Evolutionary conservation across 2,797 vertebrate species (phyloP).

Genomic region (Chelon auratus): DNA sequence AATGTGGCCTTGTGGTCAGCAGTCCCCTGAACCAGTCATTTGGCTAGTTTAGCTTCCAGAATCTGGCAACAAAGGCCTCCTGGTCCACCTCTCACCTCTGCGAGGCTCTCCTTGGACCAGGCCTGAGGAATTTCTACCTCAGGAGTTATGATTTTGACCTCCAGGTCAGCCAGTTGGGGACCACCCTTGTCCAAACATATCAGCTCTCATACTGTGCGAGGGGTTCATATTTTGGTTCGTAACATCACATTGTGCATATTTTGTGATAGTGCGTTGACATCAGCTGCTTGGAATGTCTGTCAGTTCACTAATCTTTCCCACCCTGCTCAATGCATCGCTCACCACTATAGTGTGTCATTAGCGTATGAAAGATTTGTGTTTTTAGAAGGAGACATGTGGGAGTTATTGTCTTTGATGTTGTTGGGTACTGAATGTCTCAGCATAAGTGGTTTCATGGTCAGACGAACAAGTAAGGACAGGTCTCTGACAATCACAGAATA

Average conservation of each 20-base stretch:
- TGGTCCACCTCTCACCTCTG: constrained; percentile 61
- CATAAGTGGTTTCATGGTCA: constrained; percentile 62
- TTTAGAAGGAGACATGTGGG: constrained; percentile 65
- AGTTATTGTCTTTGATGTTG: constrained; percentile 79
- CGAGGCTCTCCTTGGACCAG: constrained; percentile 45
- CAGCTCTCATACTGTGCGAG: constrained; percentile 70
- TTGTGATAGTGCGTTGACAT: constrained; percentile 74
- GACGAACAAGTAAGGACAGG: constrained; percentile 54
- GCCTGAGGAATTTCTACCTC: constrained; percentile 63
- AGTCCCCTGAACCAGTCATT: constrained; percentile 45
- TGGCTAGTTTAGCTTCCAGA: constrained; percentile 42
- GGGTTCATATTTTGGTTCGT: constrained; percentile 72
- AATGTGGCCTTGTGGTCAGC: constrained; percentile 68
- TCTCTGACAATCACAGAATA: constrained; percentile 48
- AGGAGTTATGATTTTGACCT: constrained; percentile 67
- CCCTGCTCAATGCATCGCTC: constrained; percentile 59
- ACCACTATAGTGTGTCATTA: constrained; percentile 72
- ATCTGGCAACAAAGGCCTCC: constrained; percentile 50
- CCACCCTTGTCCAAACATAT: constrained; percentile 77
- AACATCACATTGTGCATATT: constrained; percentile 74
- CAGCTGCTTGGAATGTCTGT: constrained; percentile 82
- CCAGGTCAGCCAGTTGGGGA: constrained; percentile 65
- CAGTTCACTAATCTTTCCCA: constrained; percentile 78
- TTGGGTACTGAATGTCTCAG: constrained; percentile 67
- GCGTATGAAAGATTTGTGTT: constrained; percentile 76